Base-by-base conservation (phyloP, 2,888 invertebrate species). In the Mesorhabditis spiculigera region DNA sequence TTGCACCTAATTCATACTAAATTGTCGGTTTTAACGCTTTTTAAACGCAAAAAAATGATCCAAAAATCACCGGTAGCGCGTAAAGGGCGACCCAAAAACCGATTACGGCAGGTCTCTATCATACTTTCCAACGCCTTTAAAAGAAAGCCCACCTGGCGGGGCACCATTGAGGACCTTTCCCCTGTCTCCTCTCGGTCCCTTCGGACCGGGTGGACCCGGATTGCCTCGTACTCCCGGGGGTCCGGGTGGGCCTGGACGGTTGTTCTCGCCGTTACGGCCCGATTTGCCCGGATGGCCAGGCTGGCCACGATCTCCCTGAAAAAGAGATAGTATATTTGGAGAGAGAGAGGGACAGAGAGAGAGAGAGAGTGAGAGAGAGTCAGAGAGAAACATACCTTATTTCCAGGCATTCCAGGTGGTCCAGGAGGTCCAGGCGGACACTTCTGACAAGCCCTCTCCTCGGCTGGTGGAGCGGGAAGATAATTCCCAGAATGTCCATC, bases 231-330 rank as follows among this genome's bases (percentile, higher is more conserved):
- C 75, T 69, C 82, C 82, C 4, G 81, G 81, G 4, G 82, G 81
- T 66, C 83, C 84, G 63, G 84, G 84, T 3, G 84, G 84, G 42
- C 84, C 84, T 16, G 81, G 77, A 65, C 84, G 71, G 69, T 83
- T 84, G 69, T 82, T 75, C 50, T 84, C 84, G 65, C 84, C 84
- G 4, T 64, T 13, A 45, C 77, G 68, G 10, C 79, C 79, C 3
- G 73, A 45, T 66, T 75, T 77, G 0, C 80, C 78, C 6, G 74
- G 73, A 8, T 67, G 67, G 43, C 80, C 80, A 8, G 76, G 68
- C 3, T 71, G 70, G 62, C 82, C 83, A n/a, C 81, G 76, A 5
- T 75, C 77, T 63, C 85, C 85, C 70, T 83, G 79, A 1, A 73
- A 28, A 28, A 50, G 58, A 1, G n/a, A 50, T 1, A 50, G 8